Percentiles rank a stretch among this genome's conserved stretches.
Evolutionary conservation across 2,888 invertebrate species (phyloP).

Genomic region (Sinhomidia bicolor): DNA sequence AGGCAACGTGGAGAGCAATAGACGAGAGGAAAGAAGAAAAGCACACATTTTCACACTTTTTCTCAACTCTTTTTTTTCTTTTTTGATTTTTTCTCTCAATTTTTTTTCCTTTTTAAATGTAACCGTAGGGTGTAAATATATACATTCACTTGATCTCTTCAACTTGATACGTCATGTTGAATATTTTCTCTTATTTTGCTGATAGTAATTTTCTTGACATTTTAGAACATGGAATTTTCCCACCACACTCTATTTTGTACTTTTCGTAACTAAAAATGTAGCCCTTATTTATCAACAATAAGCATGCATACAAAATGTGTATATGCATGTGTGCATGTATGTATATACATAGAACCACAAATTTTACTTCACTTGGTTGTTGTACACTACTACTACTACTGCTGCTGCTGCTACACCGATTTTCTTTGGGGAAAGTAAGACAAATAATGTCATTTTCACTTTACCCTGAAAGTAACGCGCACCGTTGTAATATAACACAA

Average conservation of each 20-base stretch:
- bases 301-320: neutral
- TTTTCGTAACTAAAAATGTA: too few species aligned
- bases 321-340: too few species aligned
- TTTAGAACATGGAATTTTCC: neutral
- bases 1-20: neutral
- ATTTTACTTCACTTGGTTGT: neutral
- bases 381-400: too few species aligned
- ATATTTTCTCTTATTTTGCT: neutral
- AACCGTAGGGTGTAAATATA: neutral
- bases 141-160: neutral
- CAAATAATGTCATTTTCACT: constrained; percentile 9
- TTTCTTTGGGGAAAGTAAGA: constrained; percentile 2
- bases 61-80: neutral
- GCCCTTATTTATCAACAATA: neutral
- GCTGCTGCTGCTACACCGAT: too few species aligned
- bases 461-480: too few species aligned
- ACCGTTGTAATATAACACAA: too few species aligned
- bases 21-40: too few species aligned
- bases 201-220: neutral
- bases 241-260: neutral
- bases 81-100: neutral
- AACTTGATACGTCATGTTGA: neutral
- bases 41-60: constrained; percentile 38
- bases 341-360: too few species aligned
- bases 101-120: neutral